Evolutionary conservation across 37 sponge, comb jelly and placozoan genomes (phyloP), one percentile per base, ranked within the genome.

Genomic region (Cliona cf. orientalis): DNA sequence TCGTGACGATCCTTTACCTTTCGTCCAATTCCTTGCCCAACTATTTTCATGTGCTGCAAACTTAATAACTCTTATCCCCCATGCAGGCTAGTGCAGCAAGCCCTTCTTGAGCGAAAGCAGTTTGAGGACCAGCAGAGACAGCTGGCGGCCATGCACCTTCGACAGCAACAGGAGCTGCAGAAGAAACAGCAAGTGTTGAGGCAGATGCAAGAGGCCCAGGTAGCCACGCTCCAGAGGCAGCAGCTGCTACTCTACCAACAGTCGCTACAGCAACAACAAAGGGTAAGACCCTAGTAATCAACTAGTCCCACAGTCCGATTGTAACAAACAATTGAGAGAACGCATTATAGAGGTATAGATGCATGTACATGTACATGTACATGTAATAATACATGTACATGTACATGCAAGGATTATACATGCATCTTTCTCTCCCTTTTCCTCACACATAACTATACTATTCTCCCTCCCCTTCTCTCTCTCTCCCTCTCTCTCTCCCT

Each of bases 131-230:
- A 92, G 58, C 84, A 80, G 88, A 41, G 85, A 28, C 76, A 83
- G 80, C 74, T 92, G 65, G 65, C 80, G 25, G 49, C 72, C 23
- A 38, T 86, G 0, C 91, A 93, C 53, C 43, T 73, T 28, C 84
- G 64, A n/a, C 82, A 80, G 60, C 91, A 90, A 67, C 69, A 82
- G 46, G 87, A 90, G 70, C 88, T 90, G 2, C 83, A 93, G 63
- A 55, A 86, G 58, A 90, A 90, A 59, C 88, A 90, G 75, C 84
- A 72, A 42, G 58, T 85, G 17, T 80, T 89, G 0, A 76, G 82
- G 0, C 81, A 86, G 67, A 70, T 87, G 75, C 94, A 93, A 32
- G 83, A 90, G 46, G 39, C 58, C 28, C 81, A 75, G 19, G 63
- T 70, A 42, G 32, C 69, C 55, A 78, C 74, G 58, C 37, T 78